Percentiles rank a stretch among this genome's conserved stretches.
phyloP scores from a whole-genome alignment of 2,113 vertebrate species.

The Macrotis lagotis region DNA sequence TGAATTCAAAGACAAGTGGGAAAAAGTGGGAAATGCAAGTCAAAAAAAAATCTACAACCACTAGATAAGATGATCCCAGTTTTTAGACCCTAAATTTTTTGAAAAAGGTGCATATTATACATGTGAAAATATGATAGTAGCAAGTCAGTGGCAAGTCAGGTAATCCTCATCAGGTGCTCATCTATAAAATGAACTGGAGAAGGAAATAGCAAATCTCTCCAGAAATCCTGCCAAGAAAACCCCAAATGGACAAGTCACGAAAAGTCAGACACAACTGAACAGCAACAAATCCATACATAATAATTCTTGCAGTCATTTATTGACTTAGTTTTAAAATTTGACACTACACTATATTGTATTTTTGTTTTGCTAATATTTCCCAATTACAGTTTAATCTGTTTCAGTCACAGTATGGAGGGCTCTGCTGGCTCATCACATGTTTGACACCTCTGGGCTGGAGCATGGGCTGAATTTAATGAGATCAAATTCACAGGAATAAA shows the following conservation, averaged over 20 bases:
- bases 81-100: no score
- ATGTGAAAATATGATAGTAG: no score
- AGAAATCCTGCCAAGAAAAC: neutral
- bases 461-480: neutral
- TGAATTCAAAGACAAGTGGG: no score
- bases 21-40: no score
- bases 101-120: no score
- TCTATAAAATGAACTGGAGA: neutral
- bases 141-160: neutral
- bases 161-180: neutral
- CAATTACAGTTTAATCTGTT: neutral
- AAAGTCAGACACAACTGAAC: neutral
- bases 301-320: neutral
- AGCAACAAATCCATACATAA: neutral
- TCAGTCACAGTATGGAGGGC: neutral
- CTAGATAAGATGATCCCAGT: no score
- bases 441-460: neutral
- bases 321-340: neutral
- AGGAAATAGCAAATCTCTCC: neutral
- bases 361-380: neutral
- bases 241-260: neutral
- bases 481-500: neutral
- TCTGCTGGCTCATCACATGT: neutral
- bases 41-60: no score
- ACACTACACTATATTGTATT: neutral